Evolutionary conservation across 2,888 invertebrate genomes (phyloP).

Genomic region (Erebia ligea): DNA sequence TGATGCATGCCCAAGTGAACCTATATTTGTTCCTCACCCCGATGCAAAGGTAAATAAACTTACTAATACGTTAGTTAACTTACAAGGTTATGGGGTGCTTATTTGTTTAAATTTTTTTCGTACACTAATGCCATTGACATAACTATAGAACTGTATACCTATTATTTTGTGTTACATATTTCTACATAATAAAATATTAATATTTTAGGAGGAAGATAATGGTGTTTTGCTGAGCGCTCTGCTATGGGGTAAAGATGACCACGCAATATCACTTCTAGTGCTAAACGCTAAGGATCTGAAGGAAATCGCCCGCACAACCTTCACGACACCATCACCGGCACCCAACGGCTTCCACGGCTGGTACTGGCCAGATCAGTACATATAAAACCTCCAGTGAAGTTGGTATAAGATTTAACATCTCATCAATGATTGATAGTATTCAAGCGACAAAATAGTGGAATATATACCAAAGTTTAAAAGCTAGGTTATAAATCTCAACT

Average conservation of each 20-base stretch:
- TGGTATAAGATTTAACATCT: too few species aligned
- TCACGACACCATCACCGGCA: conserved; percentile 85
- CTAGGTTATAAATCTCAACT: too few species aligned
- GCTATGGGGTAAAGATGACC: conserved; percentile 84
- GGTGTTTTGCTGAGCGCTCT: conserved; percentile 87
- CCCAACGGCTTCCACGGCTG: conserved; percentile 79
- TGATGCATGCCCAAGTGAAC: conserved; percentile 92
- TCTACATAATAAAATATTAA: neutral
- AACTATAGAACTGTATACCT: too few species aligned
- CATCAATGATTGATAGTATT: too few species aligned
- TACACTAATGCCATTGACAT: too few species aligned
- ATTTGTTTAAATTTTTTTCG: too few species aligned
- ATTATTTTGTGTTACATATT: too few species aligned
- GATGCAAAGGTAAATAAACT: conserved; percentile 71
- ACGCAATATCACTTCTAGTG: conserved; percentile 86
- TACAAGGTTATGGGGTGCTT: too few species aligned
- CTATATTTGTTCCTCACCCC: conserved; percentile 90
- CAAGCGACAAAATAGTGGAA: too few species aligned
- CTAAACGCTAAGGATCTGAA: conserved; percentile 87
- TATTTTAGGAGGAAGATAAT: conserved; percentile 85
- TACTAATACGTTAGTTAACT: too few species aligned
- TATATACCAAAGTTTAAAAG: too few species aligned
- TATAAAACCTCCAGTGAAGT: neutral
- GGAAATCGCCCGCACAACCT: conserved; percentile 88
- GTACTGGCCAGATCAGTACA: conserved; percentile 32